Evolutionary conservation across 2,113 vertebrate species (phyloP).

Genomic region (Myanophis thanlyinensis): DNA sequence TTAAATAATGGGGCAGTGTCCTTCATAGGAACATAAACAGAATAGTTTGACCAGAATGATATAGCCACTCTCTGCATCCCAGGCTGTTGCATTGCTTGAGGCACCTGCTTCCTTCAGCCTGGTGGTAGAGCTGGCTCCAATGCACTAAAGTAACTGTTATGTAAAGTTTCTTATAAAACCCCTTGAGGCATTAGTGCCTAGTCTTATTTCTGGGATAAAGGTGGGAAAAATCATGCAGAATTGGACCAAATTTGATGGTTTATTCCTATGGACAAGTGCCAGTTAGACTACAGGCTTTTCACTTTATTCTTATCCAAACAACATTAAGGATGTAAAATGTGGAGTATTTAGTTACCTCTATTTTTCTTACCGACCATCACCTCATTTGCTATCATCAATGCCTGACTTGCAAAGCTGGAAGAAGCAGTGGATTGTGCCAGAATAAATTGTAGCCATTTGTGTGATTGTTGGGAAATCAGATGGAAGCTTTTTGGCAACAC

Average conservation of each 20-base stretch:
- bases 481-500: slow-evolving; percentile 37
- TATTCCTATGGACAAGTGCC: slow-evolving; percentile 22
- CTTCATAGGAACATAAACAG: background rate
- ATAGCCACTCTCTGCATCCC: background rate
- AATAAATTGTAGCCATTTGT: slow-evolving; percentile 44
- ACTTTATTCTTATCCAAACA: slow-evolving; percentile 48
- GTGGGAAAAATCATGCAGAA: background rate
- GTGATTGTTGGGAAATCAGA: slow-evolving; percentile 40
- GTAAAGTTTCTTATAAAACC: background rate
- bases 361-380: slow-evolving; percentile 44
- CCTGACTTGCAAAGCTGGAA: slow-evolving; percentile 50
- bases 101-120: background rate
- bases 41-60: background rate
- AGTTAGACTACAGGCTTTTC: background rate
- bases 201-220: background rate
- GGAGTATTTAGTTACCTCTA: slow-evolving; percentile 39
- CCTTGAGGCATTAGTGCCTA: background rate
- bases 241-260: slow-evolving; percentile 5
- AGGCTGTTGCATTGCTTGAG: background rate
- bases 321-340: slow-evolving; percentile 34
- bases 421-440: slow-evolving; percentile 16
- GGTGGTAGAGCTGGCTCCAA: background rate
- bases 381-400: slow-evolving; percentile 50
- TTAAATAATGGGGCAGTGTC: background rate
- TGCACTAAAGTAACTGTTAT: background rate